Conservation (phyloP, 2,888 invertebrate species). For the Drosophila rellima region DNA sequence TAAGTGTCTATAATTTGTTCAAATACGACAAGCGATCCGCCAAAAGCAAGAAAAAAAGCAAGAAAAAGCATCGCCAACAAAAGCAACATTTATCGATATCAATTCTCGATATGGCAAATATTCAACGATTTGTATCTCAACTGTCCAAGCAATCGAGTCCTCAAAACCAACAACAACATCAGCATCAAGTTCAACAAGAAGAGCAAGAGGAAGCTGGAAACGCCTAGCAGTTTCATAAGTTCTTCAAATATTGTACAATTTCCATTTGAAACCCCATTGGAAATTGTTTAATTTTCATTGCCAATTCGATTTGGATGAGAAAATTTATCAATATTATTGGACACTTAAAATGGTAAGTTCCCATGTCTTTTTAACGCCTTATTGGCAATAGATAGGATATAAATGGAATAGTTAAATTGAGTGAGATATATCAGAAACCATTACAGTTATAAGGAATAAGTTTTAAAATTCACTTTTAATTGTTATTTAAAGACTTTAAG, state of each 20-base stretch:
- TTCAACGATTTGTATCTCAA: slow-evolving; percentile 39
- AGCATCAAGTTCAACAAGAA: slow-evolving; percentile 18
- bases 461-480: no score
- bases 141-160: slow-evolving; percentile 28
- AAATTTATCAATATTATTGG: slow-evolving; percentile 18
- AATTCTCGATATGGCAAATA: slow-evolving; percentile 43
- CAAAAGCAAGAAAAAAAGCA: slow-evolving; percentile 47
- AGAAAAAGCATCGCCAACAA: slow-evolving; percentile 17
- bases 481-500: no score
- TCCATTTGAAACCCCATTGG: neutral
- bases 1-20: slow-evolving; percentile 79
- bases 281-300: slow-evolving; percentile 1
- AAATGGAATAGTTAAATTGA: no score
- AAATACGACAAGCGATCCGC: slow-evolving; percentile 79
- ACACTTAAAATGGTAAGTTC: slow-evolving; percentile 42
- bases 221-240: slow-evolving; percentile 51
- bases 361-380: no score
- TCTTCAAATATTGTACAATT: slow-evolving; percentile 10
- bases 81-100: slow-evolving; percentile 40
- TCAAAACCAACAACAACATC: slow-evolving; percentile 31
- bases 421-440: no score
- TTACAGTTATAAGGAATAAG: no score
- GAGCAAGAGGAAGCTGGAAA: slow-evolving; percentile 31
- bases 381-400: no score
- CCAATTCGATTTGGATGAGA: slow-evolving; percentile 2